Base-by-base conservation (phyloP, 2,113 vertebrate genomes). In the Bagarius yarrelli region DNA sequence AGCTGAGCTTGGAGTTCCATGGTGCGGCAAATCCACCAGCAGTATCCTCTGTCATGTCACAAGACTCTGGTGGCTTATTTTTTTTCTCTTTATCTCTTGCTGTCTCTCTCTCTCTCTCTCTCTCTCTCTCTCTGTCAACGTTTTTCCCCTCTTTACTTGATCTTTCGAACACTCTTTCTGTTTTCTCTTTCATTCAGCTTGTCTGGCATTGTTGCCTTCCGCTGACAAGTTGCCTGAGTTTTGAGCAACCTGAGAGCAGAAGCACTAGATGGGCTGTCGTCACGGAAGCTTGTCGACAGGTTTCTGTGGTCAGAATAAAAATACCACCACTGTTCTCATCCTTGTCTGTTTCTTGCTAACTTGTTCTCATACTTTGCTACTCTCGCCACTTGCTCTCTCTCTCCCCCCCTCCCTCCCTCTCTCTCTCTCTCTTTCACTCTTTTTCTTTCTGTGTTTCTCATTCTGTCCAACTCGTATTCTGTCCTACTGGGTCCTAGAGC, bases 251-350 rank as follows among this genome's bases (percentile, higher is more conserved):
- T 53, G 40, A 73, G 67, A 25, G 36, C 81, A 63, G 85, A 86
- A 53, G 72, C 83, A 86, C 84, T 63, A 53, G 82, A 69, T 87
- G 81, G 87, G 79, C 57, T 90, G 87, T 89, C 83, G 84, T 69
- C 67, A 79, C 82, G 87, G 85, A 86, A 86, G 83, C 80, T 83
- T 90, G 87, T 87, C 82, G 85, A 90, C 89, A 90, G 89, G 88
- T 92, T 78, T 93, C 89, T 92, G 91, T 92, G 90, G 90, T 92
- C 88, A 91, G 87, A 88, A 87, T 87, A 88, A 86, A 91, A 90
- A 86, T 84, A 85, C 81, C 87, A 85, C 87, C 75, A 27, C 86
- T 80, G 89, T 88, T 87, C 88, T 87, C 79, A 67, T 72, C 78
- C 25, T 73, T 71, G 52, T 69, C 36, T 34, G 8, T 64, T 57